Evolutionary conservation across 1,140 invertebrate species (phyloP).

Genomic region (Bradysia coprophila): DNA sequence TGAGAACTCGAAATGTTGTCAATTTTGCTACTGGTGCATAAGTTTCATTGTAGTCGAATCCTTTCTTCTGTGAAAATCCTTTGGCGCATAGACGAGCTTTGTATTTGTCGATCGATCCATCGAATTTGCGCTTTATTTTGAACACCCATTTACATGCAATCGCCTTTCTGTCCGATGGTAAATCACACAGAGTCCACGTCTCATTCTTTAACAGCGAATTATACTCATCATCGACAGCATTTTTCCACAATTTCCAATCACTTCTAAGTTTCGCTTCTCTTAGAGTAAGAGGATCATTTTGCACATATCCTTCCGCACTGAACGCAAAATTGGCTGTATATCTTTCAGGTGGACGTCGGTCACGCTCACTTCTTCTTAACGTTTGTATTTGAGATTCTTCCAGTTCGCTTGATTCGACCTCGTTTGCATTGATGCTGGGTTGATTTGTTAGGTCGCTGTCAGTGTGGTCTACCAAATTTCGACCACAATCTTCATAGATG

Average conservation of each 20-base stretch:
- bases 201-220: conserved; percentile 11
- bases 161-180: conserved; percentile 8
- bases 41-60: conserved; percentile 22
- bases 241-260: conserved; percentile 10
- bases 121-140: conserved; percentile 10
- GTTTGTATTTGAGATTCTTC: too few species aligned
- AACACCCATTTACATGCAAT: conserved; percentile 19
- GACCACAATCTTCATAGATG: too few species aligned
- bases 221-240: conserved; percentile 14
- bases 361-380: too few species aligned
- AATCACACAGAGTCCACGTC: conserved; percentile 11
- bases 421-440: background rate
- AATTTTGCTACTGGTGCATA: conserved; percentile 18
- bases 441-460: background rate
- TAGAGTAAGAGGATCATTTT: too few species aligned
- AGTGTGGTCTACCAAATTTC: background rate
- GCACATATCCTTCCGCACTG: too few species aligned
- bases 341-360: too few species aligned
- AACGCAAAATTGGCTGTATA: too few species aligned
- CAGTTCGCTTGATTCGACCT: background rate
- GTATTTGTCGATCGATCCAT: conserved; percentile 11
- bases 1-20: conserved; percentile 15
- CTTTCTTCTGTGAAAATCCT: conserved; percentile 14
- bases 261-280: too few species aligned
- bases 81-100: conserved; percentile 24